Percentiles rank a stretch among this genome's conserved stretches.
phyloP scores from a whole-genome alignment of 1,140 invertebrate genomes.

The Orussus abietinus region DNA sequence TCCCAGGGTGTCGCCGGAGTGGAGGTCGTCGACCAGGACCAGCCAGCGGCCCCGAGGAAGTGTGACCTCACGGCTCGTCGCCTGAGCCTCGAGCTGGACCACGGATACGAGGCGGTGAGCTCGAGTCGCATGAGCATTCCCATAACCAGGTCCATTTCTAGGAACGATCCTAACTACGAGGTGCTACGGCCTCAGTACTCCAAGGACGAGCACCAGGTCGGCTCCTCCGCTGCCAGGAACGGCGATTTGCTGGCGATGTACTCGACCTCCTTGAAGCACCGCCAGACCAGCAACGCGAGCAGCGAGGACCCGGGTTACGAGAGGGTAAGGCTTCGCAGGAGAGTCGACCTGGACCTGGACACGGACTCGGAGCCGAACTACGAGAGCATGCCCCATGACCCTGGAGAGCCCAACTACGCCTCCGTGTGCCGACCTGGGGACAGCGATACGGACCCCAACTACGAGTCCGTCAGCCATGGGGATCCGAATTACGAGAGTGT shows the following conservation, averaged over 20 bases:
- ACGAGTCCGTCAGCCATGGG: conserved; percentile 61
- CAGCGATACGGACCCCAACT: conserved; percentile 70
- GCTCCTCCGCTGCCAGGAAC: conserved; percentile 40
- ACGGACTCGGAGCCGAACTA: conserved; percentile 60
- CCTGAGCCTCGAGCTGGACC: conserved; percentile 30
- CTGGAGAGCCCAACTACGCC: conserved; percentile 49
- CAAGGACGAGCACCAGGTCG: conserved; percentile 37
- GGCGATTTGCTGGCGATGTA: conserved; percentile 34
- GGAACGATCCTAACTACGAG: conserved; percentile 70
- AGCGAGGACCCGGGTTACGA: conserved; percentile 49
- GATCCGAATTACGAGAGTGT: conserved; percentile 56
- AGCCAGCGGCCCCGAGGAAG: no score
- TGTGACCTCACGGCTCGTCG: no score
- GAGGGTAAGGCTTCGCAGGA: conserved; percentile 37
- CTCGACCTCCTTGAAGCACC: conserved; percentile 39
- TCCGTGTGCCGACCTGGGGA: conserved; percentile 60
- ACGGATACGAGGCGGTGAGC: conserved; percentile 40
- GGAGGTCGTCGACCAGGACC: no score
- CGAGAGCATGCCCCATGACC: conserved; percentile 64
- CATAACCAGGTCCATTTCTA: conserved; percentile 37
- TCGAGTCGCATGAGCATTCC: conserved; percentile 8
- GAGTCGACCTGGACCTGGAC: conserved; percentile 29
- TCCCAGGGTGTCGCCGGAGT: conserved; percentile 10
- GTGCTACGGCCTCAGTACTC: conserved; percentile 56
- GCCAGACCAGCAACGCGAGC: conserved; percentile 45